Base-by-base conservation (phyloP, 2,888 invertebrate species). In the Pycnomerus fuliginosus region DNA sequence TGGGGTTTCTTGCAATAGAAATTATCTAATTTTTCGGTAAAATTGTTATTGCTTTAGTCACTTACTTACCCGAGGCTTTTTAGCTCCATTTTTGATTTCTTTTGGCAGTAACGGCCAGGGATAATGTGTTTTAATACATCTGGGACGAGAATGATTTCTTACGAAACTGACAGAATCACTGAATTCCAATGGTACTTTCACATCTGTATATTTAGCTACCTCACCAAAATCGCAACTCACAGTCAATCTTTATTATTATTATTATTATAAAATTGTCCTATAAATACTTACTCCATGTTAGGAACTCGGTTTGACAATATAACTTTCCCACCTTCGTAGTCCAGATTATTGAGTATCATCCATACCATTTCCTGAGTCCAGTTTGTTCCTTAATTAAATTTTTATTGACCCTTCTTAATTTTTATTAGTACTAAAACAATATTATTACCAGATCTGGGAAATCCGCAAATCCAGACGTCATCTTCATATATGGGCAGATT, bases 301-400 rank as follows among this genome's bases (percentile, higher is more conserved):
- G 87, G 86, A 61, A 84, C 86, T 60, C 88, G 70, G 43, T 75
- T 72, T n/a, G 74, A 73, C 1, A 82, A 65, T 2, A 74, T 72
- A 13, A 71, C 70, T 43, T 55, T 57, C 64, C 76, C 75, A 1
- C 83, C 83, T 13, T 69, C 70, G 48, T 77, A 81, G 65, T 87
- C 77, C 32, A 84, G 65, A 51, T 82, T 72, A 46, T 82, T 82
- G 44, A 77, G 74, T 23, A 87, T 74, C 41, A 85, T 71, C 80
- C 85, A 87, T 0, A 85, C 79, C 73, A 87, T 78, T 72, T 87
- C 87, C 66, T 86, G 86, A 0, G 83, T 77, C 87, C 87, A 87
- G 12, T 87, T 88, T 13, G 87, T 87, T 3, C 85, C 84, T 83
- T n/a, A n/a, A n/a, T n/a, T n/a, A n/a, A n/a, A n/a, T n/a, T n/a